These are phyloP conservation scores for Eupsilia transversa DNA, from an alignment of 2,888 invertebrate genomes.

Conservation along the genomic window DNA sequence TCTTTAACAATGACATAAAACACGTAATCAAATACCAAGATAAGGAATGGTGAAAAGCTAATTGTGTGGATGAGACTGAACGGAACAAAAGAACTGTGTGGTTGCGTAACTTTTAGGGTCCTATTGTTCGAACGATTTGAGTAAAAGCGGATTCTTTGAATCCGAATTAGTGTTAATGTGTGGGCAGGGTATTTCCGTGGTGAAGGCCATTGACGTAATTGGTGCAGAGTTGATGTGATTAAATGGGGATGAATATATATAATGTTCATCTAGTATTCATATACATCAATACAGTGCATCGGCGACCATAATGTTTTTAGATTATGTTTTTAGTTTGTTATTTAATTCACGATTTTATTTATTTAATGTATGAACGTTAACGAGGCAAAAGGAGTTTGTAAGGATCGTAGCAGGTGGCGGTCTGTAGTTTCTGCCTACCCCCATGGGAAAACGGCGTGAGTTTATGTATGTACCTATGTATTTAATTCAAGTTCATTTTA, in stretches of 20 bases:
- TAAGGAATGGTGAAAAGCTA: conserved; percentile 60
- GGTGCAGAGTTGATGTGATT: background rate
- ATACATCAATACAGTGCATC: no score
- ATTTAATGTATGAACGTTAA: no score
- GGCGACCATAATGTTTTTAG: no score
- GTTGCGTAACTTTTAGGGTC: conserved; percentile 58
- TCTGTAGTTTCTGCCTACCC: no score
- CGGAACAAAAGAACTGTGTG: conserved; percentile 66
- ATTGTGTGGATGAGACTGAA: conserved; percentile 61
- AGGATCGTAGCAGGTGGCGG: no score
- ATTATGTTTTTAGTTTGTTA: no score
- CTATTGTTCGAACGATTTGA: conserved; percentile 57
- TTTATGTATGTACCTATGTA: no score
- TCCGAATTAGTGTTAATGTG: conserved; percentile 26
- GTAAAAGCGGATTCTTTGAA: conserved; percentile 52
- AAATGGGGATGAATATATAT: background rate
- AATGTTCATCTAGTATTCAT: no score
- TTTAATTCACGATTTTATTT: no score
- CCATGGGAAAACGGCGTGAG: no score
- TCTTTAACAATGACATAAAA: conserved; percentile 63
- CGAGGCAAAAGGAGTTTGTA: no score
- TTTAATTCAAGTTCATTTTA: no score
- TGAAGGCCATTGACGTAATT: background rate
- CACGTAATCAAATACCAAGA: conserved; percentile 60
- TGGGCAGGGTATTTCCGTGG: conserved; percentile 24